These are phyloP conservation scores for Megaceryle torquata DNA, from an alignment of 2,113 vertebrate genomes.

Conservation along the genomic window DNA sequence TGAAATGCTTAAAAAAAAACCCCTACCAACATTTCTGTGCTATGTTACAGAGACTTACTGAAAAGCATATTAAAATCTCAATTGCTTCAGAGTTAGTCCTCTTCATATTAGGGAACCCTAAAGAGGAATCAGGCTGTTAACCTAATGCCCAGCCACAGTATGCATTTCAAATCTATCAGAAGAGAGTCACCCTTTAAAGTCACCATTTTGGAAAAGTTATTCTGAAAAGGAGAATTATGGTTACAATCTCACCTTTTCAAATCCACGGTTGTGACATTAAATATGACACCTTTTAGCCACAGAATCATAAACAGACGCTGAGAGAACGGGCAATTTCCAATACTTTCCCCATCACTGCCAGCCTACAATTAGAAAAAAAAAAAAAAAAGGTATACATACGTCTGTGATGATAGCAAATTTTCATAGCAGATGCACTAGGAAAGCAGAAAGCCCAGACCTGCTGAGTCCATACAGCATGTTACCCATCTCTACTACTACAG, in stretches of 20 bases:
- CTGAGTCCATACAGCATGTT: not conserved
- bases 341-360: constrained; percentile 90
- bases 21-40: not conserved
- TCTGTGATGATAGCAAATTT: not conserved
- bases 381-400: not conserved
- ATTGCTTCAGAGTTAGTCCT: not conserved
- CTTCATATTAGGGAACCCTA: not conserved
- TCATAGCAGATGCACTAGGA: not conserved
- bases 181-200: not conserved
- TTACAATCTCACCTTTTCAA: constrained; percentile 85
- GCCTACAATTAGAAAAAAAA: constrained; percentile 72
- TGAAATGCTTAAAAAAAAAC: not conserved
- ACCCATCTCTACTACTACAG: not conserved
- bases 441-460: not conserved
- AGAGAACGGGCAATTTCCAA: constrained; percentile 95
- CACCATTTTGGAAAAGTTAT: not conserved
- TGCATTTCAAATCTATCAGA: not conserved
- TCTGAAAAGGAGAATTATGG: not conserved
- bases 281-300: constrained; percentile 94
- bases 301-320: constrained; percentile 98
- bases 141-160: not conserved
- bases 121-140: not conserved
- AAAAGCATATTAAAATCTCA: not conserved
- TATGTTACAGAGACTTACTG: not conserved
- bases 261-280: constrained; percentile 95